Evolutionary conservation across 2,888 invertebrate genomes (phyloP).

Genomic region (Dexiosoma caninum): DNA sequence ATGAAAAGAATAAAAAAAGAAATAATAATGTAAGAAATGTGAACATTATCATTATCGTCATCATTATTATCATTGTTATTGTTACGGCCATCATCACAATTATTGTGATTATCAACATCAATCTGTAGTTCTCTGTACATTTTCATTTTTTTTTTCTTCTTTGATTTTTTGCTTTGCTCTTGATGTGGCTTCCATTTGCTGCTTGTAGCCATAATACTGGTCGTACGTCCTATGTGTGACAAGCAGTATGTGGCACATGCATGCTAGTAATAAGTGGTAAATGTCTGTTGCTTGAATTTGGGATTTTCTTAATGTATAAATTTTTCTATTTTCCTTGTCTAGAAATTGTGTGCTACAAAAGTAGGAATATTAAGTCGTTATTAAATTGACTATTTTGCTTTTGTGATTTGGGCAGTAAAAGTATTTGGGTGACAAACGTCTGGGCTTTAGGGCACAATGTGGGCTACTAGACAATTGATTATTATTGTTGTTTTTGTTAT

Average conservation of each 20-base stretch:
- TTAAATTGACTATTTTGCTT: slow-evolving; percentile 32
- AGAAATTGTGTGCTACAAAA: slow-evolving; percentile 50
- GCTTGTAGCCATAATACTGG: slow-evolving; percentile 2
- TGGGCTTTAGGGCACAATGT: neutral
- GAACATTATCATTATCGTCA: slow-evolving; percentile 55
- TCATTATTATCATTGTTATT: slow-evolving; percentile 53
- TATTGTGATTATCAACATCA: slow-evolving; percentile 53
- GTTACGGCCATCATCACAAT: slow-evolving; percentile 52
- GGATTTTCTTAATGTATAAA: slow-evolving; percentile 64
- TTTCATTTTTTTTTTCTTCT: slow-evolving; percentile 1
- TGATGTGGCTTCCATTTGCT: slow-evolving; percentile 5
- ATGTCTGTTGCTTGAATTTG: slow-evolving; percentile 34
- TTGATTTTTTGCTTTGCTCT: neutral
- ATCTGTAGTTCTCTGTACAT: slow-evolving; percentile 22
- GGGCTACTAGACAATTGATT: slow-evolving; percentile 24
- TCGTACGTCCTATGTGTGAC: slow-evolving; percentile 14
- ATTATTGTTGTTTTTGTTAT: neutral
- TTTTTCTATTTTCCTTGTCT: slow-evolving; percentile 31
- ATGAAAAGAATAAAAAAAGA: neutral
- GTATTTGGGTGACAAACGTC: slow-evolving; percentile 11
- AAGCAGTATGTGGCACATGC: slow-evolving; percentile 30
- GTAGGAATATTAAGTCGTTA: slow-evolving; percentile 27
- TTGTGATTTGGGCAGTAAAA: neutral
- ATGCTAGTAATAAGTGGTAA: slow-evolving; percentile 18
- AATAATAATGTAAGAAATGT: slow-evolving; percentile 43